phyloP scores from a whole-genome alignment of 2,888 invertebrate genomes.

The Cataglyphis livida region DNA sequence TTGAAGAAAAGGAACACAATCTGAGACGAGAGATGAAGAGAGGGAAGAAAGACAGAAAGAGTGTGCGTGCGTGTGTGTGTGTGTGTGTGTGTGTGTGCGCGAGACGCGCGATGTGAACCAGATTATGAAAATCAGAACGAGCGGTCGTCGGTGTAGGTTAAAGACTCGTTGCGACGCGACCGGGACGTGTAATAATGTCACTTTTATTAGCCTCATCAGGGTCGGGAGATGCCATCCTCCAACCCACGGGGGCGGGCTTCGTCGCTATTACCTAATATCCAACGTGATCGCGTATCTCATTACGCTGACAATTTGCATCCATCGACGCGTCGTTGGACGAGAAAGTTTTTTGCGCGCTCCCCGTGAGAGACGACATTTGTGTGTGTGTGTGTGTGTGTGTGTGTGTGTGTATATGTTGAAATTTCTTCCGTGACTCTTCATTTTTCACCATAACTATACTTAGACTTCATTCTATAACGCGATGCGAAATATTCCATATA shows the following conservation, averaged over 20 bases:
- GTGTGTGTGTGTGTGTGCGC: conserved; percentile 17
- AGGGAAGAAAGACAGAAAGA: not conserved
- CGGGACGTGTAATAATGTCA: conserved; percentile 81
- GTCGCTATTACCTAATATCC: conserved; percentile 71
- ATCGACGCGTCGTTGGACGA: conserved; percentile 62
- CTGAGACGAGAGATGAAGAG: conserved; percentile 28
- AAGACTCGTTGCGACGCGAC: conserved; percentile 71
- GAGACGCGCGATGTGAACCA: conserved; percentile 63
- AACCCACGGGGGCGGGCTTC: conserved; percentile 56
- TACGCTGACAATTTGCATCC: conserved; percentile 60
- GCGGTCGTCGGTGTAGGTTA: conserved; percentile 69
- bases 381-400: not conserved
- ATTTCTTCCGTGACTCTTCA: conserved; percentile 1
- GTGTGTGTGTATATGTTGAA: not conserved
- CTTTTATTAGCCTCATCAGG: conserved; percentile 83
- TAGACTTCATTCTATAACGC: not conserved
- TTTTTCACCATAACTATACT: not conserved
- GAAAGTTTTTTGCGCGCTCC: conserved; percentile 29
- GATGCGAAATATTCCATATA: not conserved
- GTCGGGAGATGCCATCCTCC: conserved; percentile 76
- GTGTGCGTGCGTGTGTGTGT: conserved; percentile 8
- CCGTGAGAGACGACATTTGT: conserved; percentile 15
- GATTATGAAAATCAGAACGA: conserved; percentile 76
- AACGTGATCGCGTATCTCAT: conserved; percentile 70
- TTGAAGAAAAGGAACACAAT: not conserved